phyloP scores from a whole-genome alignment of 2,888 invertebrate species.

The Galerucella pusilla region DNA sequence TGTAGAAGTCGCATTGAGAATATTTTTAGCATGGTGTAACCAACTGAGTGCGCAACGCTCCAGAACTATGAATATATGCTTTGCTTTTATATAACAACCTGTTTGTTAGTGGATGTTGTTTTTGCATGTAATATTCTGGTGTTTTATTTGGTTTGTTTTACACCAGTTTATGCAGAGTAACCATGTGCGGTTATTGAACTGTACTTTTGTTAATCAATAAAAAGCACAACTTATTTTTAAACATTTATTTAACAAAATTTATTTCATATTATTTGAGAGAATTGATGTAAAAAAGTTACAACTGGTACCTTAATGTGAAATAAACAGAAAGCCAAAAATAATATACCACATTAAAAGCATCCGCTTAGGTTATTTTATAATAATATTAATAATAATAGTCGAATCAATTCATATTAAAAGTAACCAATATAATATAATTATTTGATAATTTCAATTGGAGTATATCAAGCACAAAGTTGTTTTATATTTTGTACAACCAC shows the following conservation, averaged over 20 bases:
- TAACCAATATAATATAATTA: too few relatives aligned
- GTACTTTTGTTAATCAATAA: neutral
- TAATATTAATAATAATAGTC: too few relatives aligned
- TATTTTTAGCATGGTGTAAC: too few relatives aligned
- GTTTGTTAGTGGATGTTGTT: neutral
- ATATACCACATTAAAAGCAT: neutral
- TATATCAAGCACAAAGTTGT: too few relatives aligned
- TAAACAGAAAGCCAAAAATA: neutral
- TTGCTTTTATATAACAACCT: neutral
- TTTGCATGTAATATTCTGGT: too few relatives aligned
- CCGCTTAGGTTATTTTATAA: neutral
- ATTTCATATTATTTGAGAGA: neutral
- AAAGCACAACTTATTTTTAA: neutral
- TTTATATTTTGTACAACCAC: too few relatives aligned
- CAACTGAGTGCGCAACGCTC: too few relatives aligned
- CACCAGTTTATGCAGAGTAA: neutral
- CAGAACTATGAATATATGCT: too few relatives aligned
- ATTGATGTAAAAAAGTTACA: constrained; percentile 1
- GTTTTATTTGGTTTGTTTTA: too few relatives aligned
- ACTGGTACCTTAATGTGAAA: neutral
- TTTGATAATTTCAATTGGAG: too few relatives aligned
- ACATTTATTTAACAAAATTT: constrained; percentile 10
- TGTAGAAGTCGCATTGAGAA: too few relatives aligned
- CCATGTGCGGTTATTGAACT: neutral
- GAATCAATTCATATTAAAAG: too few relatives aligned